Evolutionary conservation across 2,888 invertebrate species (phyloP).

Genomic region (Lottia gigantea): DNA sequence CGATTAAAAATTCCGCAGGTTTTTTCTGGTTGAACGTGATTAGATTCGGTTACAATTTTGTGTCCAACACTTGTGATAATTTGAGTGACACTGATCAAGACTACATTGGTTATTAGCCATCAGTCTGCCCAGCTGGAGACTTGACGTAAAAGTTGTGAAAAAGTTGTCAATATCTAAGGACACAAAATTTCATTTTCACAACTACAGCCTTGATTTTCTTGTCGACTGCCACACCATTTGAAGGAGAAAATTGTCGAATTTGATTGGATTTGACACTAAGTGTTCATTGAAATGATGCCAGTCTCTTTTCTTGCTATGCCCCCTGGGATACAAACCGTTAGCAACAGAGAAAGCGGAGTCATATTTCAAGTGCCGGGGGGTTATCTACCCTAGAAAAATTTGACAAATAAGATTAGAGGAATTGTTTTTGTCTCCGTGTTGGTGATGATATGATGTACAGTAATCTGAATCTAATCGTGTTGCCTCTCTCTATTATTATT

Average conservation of each 20-base stretch:
- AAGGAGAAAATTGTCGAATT: background rate
- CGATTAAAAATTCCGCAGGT: no score
- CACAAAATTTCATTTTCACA: background rate
- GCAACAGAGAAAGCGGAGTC: background rate
- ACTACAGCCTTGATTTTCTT: background rate
- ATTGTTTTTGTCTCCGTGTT: no score
- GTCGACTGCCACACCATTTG: background rate
- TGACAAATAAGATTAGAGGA: background rate
- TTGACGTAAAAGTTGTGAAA: background rate
- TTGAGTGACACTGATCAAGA: constrained; percentile 1
- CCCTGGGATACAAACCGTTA: background rate
- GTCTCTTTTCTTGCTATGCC: background rate
- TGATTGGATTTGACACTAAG: constrained; percentile 9
- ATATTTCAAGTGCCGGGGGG: background rate
- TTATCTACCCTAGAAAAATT: background rate
- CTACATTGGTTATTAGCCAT: background rate
- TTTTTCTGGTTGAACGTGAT: no score
- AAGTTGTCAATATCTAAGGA: background rate
- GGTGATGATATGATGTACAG: no score
- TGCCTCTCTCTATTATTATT: no score
- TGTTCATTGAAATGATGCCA: constrained; percentile 3
- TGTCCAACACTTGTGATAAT: background rate
- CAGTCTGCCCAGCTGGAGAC: background rate
- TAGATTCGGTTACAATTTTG: no score
- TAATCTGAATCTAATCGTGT: no score